Percentiles rank a stretch among this genome's conserved stretches.
Conservation (phyloP, 2,888 invertebrate genomes). For the Scotopteryx bipunctaria region DNA sequence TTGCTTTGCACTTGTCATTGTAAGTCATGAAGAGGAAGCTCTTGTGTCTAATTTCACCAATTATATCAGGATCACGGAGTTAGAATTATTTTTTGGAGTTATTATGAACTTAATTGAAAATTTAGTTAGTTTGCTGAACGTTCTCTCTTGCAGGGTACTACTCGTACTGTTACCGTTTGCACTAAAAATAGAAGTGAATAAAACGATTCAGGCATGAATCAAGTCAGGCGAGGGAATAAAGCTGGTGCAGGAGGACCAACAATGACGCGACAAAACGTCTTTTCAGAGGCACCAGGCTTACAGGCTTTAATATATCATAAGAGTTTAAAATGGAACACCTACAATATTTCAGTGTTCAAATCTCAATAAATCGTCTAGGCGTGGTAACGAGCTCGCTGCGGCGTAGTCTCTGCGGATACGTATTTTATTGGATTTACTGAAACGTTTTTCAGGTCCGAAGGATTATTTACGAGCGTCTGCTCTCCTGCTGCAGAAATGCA, state of each 20-base stretch:
- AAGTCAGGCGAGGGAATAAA: slow-evolving; percentile 14
- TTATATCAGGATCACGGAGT: too few species aligned
- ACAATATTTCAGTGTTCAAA: slow-evolving; percentile 82
- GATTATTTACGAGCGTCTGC: slow-evolving; percentile 82
- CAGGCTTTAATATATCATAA: slow-evolving; percentile 53
- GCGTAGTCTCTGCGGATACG: slow-evolving; percentile 82
- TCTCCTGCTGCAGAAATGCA: slow-evolving; percentile 76
- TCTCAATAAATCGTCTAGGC: slow-evolving; percentile 83
- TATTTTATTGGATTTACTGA: slow-evolving; percentile 83
- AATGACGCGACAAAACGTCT: slow-evolving; percentile 20
- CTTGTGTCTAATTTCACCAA: too few species aligned
- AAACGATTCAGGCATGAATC: slow-evolving; percentile 3
- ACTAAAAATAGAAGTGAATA: neutral
- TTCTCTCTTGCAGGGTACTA: too few species aligned
- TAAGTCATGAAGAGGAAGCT: too few species aligned
- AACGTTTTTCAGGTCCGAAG: slow-evolving; percentile 82
- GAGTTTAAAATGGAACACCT: slow-evolving; percentile 78
- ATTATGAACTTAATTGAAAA: too few species aligned
- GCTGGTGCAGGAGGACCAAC: slow-evolving; percentile 10
- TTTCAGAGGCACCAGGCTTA: slow-evolving; percentile 16
- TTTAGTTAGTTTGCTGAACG: too few species aligned
- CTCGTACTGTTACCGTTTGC: neutral
- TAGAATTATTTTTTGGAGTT: too few species aligned
- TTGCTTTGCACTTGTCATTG: too few species aligned
- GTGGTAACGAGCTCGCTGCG: slow-evolving; percentile 82